Conservation (phyloP, 2,888 invertebrate species). For the Eurytoma californica region DNA sequence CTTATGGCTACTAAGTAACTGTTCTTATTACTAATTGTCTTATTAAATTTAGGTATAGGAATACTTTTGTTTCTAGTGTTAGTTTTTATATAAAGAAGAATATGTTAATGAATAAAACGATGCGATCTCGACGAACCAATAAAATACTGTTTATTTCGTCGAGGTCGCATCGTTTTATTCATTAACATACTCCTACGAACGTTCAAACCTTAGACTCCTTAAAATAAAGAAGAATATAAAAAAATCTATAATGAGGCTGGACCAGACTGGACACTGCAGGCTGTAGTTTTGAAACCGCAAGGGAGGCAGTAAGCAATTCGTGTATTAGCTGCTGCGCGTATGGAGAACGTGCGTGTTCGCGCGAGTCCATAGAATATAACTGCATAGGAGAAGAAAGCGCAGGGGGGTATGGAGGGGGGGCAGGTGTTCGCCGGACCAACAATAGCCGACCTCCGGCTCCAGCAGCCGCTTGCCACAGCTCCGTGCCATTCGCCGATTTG, state of each 20-base stretch:
- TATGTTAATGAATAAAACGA: no score
- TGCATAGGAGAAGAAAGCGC: neutral
- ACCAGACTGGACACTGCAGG: neutral
- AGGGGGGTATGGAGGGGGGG: neutral
- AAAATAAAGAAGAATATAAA: neutral
- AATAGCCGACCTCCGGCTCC: slow-evolving; percentile 21
- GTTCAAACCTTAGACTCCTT: no score
- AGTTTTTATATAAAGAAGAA: no score
- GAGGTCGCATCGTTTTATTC: no score
- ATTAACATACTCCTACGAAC: no score
- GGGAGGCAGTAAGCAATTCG: no score
- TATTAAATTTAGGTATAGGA: no score
- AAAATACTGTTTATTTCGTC: no score
- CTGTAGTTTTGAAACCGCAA: neutral
- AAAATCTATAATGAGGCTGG: neutral
- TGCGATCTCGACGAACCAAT: no score
- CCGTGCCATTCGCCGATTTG: neutral
- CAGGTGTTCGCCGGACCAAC: slow-evolving; percentile 24
- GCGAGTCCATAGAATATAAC: neutral
- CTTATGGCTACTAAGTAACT: no score
- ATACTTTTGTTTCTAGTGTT: no score
- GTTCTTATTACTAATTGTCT: no score
- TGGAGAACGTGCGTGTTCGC: neutral
- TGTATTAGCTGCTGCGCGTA: neutral
- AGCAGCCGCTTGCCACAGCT: slow-evolving; percentile 4